Percentiles rank a stretch among this genome's conserved stretches.
These are phyloP conservation scores for Artemia sinica DNA, from an alignment of 2,888 invertebrate genomes.

Conservation along the genomic window DNA sequence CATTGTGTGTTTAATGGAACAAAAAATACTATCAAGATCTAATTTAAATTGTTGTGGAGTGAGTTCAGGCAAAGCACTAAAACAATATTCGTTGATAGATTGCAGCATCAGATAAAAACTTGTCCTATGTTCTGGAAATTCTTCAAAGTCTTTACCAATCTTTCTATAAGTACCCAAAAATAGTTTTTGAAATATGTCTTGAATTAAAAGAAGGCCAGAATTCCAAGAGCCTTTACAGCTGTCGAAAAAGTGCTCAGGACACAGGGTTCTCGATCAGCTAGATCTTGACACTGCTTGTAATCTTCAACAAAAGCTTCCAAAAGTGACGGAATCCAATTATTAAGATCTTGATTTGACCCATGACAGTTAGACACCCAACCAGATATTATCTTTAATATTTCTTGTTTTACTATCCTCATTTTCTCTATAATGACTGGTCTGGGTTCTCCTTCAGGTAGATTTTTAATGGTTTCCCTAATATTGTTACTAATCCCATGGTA, in stretches of 20 bases:
- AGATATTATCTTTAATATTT: constrained; percentile 87
- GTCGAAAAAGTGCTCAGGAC: constrained; percentile 89
- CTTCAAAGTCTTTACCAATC: constrained; percentile 98
- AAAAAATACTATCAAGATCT: constrained; percentile 93
- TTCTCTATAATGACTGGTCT: constrained; percentile 93
- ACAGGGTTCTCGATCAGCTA: constrained; percentile 91
- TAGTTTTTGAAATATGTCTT: no score
- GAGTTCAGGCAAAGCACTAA: constrained; percentile 85
- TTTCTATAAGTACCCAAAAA: no score
- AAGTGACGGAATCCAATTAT: constrained; percentile 92
- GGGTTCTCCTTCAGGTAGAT: constrained; percentile 89
- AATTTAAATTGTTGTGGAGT: constrained; percentile 92
- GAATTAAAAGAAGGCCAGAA: no score
- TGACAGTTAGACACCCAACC: constrained; percentile 85
- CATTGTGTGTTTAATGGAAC: constrained; percentile 99
- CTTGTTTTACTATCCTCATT: constrained; percentile 97
- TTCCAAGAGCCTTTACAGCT: constrained; percentile 84
- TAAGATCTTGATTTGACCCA: constrained; percentile 64
- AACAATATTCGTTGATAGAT: constrained; percentile 79
- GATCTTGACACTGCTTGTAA: constrained; percentile 85
- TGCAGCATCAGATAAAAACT: constrained; percentile 86
- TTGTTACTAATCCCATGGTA: constrained; percentile 95
- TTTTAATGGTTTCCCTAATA: constrained; percentile 75
- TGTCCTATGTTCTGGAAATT: constrained; percentile 93
- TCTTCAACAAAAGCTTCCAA: constrained; percentile 89